A percentile compares a stretch with the other conserved stretches of the same genome.
phyloP scores from a whole-genome alignment of 2,888 invertebrate species.

The Oligia strigilis region DNA sequence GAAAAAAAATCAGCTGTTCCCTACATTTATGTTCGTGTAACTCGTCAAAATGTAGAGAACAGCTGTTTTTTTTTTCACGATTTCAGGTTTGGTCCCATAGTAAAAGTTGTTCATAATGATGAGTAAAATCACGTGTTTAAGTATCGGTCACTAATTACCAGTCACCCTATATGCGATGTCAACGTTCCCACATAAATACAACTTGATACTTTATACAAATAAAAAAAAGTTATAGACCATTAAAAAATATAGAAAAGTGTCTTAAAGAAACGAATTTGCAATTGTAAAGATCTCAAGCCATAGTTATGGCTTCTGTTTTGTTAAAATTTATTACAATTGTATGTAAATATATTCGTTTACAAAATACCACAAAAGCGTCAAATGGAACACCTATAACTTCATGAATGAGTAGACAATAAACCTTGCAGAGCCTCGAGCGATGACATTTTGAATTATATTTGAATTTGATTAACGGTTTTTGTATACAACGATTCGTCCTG shows the following conservation, averaged over 20 bases:
- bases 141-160: too few relatives aligned
- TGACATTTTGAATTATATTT: conserved; percentile 63
- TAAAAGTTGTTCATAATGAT: too few relatives aligned
- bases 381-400: conserved; percentile 51
- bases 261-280: conserved; percentile 58
- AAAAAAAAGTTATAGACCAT: conserved; percentile 41
- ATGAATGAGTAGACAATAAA: conserved; percentile 49
- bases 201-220: conserved; percentile 43
- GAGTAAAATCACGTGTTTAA: too few relatives aligned
- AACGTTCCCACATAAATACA: conserved; percentile 42
- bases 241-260: conserved; percentile 31
- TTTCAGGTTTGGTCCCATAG: too few relatives aligned
- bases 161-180: not conserved
- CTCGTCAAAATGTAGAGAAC: too few relatives aligned
- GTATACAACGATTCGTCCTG: not conserved
- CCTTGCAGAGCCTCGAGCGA: conserved; percentile 26
- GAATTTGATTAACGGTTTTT: conserved; percentile 49
- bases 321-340: conserved; percentile 59
- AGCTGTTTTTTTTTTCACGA: too few relatives aligned
- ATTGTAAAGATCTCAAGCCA: conserved; percentile 53
- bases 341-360: conserved; percentile 66
- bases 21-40: too few relatives aligned
- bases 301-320: conserved; percentile 38
- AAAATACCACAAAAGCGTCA: conserved; percentile 62
- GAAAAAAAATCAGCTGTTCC: too few relatives aligned